Percentiles rank a stretch among this genome's conserved stretches.
Evolutionary conservation across 1,140 invertebrate species (phyloP).

Genomic region (Druon quercuslanigerum): DNA sequence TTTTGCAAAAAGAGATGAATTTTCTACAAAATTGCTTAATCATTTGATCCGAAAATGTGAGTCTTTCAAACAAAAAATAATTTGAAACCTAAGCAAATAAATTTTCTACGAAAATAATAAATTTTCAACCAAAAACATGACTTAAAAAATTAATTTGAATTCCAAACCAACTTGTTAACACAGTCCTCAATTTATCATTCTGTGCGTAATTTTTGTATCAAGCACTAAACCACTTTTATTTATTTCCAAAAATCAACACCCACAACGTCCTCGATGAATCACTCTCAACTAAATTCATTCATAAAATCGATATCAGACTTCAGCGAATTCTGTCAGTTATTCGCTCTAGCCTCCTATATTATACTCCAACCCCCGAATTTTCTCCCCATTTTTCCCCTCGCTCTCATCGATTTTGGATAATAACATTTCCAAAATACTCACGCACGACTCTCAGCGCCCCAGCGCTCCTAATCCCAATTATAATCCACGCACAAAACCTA

Average conservation of each 20-base stretch:
- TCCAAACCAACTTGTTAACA: too few relatives aligned
- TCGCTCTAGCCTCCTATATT: not conserved
- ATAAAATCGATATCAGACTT: constrained; percentile 7
- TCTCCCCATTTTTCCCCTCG: not conserved
- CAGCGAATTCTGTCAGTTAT: too few relatives aligned
- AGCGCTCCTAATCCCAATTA: not conserved
- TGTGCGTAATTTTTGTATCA: too few relatives aligned
- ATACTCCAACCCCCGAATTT: constrained; percentile 4
- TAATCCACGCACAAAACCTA: not conserved
- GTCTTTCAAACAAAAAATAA: too few relatives aligned
- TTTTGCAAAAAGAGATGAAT: too few relatives aligned
- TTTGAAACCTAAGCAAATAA: too few relatives aligned
- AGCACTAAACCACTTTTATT: not conserved
- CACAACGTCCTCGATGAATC: not conserved
- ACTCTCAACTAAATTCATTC: constrained; percentile 15
- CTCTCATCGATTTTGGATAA: not conserved
- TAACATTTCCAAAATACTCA: constrained; percentile 17
- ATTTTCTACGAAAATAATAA: too few relatives aligned
- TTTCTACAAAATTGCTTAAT: too few relatives aligned
- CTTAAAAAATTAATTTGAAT: too few relatives aligned
- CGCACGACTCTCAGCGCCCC: not conserved
- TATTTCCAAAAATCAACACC: constrained; percentile 1
- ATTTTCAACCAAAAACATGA: too few relatives aligned
- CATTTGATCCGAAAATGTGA: too few relatives aligned
- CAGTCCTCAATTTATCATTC: too few relatives aligned